phyloP scores from a whole-genome alignment of 2,113 vertebrate species.

The Rhipidura dahli region DNA sequence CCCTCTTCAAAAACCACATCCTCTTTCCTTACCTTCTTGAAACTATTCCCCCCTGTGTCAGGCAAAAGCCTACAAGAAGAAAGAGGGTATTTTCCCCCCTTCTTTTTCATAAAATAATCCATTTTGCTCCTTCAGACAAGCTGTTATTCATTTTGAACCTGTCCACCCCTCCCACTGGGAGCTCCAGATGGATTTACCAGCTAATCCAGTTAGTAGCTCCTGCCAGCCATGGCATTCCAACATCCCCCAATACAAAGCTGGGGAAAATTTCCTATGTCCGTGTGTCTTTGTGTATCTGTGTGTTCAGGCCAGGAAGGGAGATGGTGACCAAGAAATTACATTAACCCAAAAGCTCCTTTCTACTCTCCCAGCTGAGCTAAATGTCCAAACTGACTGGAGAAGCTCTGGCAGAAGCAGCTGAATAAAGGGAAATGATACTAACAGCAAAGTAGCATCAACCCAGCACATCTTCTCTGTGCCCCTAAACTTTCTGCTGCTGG shows the following conservation, averaged over 20 bases:
- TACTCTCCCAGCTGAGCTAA: neutral
- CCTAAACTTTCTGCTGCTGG: neutral
- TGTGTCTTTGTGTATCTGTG: neutral
- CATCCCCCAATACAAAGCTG: slow-evolving; percentile 15
- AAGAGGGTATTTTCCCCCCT: neutral
- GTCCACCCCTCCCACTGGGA: slow-evolving; percentile 58
- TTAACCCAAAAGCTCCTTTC: neutral
- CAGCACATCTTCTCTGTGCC: neutral
- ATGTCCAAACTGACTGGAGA: neutral
- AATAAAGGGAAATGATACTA: neutral
- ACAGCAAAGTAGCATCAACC: neutral
- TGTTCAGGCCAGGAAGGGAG: neutral
- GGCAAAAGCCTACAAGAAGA: slow-evolving; percentile 41
- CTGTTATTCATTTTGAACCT: slow-evolving; percentile 70
- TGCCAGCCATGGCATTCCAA: slow-evolving; percentile 66
- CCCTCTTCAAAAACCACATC: neutral
- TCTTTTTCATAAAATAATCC: slow-evolving; percentile 67
- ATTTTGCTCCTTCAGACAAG: slow-evolving; percentile 71
- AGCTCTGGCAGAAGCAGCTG: neutral
- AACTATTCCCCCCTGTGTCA: neutral
- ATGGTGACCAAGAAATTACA: neutral
- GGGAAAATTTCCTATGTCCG: neutral
- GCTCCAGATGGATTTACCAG: slow-evolving; percentile 74
- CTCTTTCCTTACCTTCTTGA: neutral
- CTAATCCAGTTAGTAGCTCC: slow-evolving; percentile 72